phyloP scores from a whole-genome alignment of 2,113 vertebrate genomes.

The Nothoprocta pentlandii region DNA sequence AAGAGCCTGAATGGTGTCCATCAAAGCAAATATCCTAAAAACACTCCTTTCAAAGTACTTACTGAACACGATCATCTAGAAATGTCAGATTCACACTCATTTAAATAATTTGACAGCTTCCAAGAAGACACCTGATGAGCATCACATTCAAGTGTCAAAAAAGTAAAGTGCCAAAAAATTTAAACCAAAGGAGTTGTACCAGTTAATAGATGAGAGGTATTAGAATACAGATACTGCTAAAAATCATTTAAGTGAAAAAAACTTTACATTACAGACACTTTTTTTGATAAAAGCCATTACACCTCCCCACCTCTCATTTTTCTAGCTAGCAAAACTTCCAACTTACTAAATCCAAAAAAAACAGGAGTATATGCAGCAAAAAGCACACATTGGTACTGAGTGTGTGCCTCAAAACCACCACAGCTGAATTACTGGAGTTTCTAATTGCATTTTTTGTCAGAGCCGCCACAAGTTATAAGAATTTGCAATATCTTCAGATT shows the following conservation, averaged over 20 bases:
- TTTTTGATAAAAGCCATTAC: not conserved
- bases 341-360: not conserved
- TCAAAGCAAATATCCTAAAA: constrained; percentile 42
- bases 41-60: constrained; percentile 12
- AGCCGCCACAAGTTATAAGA: not conserved
- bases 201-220: constrained; percentile 41
- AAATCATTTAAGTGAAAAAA: constrained; percentile 48
- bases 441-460: not conserved
- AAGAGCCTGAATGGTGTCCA: constrained; percentile 54
- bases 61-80: constrained; percentile 20
- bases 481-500: not conserved
- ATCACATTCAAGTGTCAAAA: constrained; percentile 55
- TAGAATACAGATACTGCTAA: constrained; percentile 20
- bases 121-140: constrained; percentile 35
- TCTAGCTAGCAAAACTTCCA: not conserved
- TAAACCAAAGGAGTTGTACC: not conserved
- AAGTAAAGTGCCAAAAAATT: constrained; percentile 59
- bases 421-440: not conserved
- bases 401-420: not conserved
- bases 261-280: not conserved
- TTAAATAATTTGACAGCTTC: constrained; percentile 71
- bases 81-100: constrained; percentile 56
- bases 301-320: not conserved
- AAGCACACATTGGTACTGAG: not conserved
- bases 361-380: not conserved